Conservation (phyloP, 64 coral and sea anemone species). For the Actinia tenebrosa region DNA sequence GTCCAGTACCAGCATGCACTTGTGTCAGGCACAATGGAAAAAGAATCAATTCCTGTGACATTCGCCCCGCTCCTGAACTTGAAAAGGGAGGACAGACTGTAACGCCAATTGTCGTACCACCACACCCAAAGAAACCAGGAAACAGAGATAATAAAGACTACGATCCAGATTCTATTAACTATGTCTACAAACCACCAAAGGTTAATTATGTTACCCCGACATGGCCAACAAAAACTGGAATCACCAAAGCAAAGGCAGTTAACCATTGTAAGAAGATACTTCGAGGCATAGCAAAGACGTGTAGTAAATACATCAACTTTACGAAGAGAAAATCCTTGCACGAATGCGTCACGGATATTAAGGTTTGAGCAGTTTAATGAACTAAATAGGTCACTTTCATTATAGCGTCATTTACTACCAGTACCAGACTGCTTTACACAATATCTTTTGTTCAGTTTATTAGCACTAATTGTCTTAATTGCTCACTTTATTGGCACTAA, state of each 20-base stretch:
- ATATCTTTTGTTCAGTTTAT: no score
- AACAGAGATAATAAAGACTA: slow-evolving; percentile 73
- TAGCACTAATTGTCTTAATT: no score
- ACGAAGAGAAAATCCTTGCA: slow-evolving; percentile 12
- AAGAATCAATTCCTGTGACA: slow-evolving; percentile 74
- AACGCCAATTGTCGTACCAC: slow-evolving; percentile 62
- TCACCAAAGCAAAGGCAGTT: slow-evolving; percentile 43
- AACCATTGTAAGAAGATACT: slow-evolving; percentile 51
- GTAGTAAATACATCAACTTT: slow-evolving; percentile 45
- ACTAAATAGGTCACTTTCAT: no score
- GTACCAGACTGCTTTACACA: no score
- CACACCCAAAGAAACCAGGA: slow-evolving; percentile 65
- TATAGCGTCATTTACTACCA: no score
- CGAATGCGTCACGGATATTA: slow-evolving; percentile 77
- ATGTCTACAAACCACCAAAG: slow-evolving; percentile 61
- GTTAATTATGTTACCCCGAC: slow-evolving; percentile 27
- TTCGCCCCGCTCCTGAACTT: slow-evolving; percentile 66
- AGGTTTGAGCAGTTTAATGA: background rate
- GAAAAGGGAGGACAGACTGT: slow-evolving; percentile 67
- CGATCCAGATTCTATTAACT: slow-evolving; percentile 67
- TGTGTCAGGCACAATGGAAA: slow-evolving; percentile 63
- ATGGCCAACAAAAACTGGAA: slow-evolving; percentile 61
- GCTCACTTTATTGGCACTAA: no score
- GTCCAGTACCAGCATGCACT: slow-evolving; percentile 48
- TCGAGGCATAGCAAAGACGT: slow-evolving; percentile 23